These are phyloP conservation scores for Pseudomyrmex pallidus DNA, from an alignment of 1,140 invertebrate genomes.

Conservation along the genomic window DNA sequence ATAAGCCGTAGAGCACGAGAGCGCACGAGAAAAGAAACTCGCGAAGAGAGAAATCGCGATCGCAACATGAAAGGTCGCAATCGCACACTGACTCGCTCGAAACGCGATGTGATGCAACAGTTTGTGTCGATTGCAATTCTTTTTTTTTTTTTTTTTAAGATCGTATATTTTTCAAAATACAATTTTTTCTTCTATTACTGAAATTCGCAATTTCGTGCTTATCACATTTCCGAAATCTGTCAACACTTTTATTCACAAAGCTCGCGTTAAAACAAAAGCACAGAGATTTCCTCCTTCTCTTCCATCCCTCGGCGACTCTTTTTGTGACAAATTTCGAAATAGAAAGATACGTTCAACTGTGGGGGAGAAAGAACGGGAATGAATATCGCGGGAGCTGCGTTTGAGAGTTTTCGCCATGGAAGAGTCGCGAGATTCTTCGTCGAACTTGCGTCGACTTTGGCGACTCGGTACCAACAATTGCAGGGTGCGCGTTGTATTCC, in stretches of 20 bases:
- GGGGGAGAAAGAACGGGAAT: not conserved
- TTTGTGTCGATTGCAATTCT: too few relatives aligned
- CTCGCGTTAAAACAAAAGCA: too few relatives aligned
- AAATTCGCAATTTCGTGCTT: too few relatives aligned
- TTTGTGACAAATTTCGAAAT: not conserved
- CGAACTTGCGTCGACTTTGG: constrained; percentile 40
- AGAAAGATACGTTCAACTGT: not conserved
- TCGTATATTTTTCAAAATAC: too few relatives aligned
- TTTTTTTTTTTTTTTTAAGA: too few relatives aligned
- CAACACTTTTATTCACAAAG: too few relatives aligned
- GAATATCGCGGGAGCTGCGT: constrained; percentile 1
- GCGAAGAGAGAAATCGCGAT: not conserved
- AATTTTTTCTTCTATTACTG: too few relatives aligned
- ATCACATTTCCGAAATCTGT: too few relatives aligned
- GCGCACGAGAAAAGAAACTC: not conserved
- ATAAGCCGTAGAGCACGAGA: not conserved
- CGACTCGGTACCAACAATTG: constrained; percentile 53
- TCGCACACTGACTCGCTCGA: too few relatives aligned
- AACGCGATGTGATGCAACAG: too few relatives aligned
- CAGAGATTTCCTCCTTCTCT: too few relatives aligned
- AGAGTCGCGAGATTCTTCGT: constrained; percentile 20
- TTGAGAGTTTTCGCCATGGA: constrained; percentile 27
- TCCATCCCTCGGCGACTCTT: not conserved
- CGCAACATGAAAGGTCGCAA: not conserved
- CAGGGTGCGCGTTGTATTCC: constrained; percentile 65